phyloP scores from a whole-genome alignment of 2,888 invertebrate genomes.

The Scaptomyza cyrtandrae region DNA sequence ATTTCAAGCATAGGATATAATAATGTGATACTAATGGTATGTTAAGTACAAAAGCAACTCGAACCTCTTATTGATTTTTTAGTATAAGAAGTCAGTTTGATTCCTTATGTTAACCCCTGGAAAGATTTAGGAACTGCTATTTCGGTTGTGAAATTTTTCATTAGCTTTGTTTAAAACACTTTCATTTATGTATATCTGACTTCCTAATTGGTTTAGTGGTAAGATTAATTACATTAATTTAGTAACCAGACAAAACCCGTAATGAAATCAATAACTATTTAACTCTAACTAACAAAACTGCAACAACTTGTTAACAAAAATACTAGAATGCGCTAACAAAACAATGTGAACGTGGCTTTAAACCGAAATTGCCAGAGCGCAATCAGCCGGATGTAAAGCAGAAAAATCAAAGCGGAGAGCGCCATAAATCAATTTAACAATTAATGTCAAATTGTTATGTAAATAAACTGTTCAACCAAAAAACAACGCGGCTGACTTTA shows the following conservation, averaged over 20 bases:
- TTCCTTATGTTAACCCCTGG: too few relatives aligned
- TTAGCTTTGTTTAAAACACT: too few relatives aligned
- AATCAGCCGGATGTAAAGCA: conserved; percentile 28
- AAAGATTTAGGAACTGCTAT: too few relatives aligned
- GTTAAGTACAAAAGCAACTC: background rate
- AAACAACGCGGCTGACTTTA: conserved; percentile 9
- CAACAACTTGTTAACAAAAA: conserved; percentile 44
- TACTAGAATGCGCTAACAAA: conserved; percentile 31
- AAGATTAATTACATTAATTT: too few relatives aligned
- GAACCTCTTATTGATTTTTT: background rate
- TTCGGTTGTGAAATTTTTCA: too few relatives aligned
- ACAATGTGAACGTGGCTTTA: conserved; percentile 48
- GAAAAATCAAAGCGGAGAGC: conserved; percentile 53
- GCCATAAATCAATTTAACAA: conserved; percentile 64
- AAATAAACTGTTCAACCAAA: conserved; percentile 45
- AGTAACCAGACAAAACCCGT: too few relatives aligned
- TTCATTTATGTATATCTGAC: background rate
- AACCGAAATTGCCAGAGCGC: conserved; percentile 48
- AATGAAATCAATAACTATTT: background rate
- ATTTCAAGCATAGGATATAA: conserved; percentile 28
- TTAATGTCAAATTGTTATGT: conserved; percentile 65
- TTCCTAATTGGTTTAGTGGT: background rate
- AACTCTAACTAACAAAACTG: conserved; percentile 20
- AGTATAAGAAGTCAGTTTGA: too few relatives aligned
- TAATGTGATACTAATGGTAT: conserved; percentile 8